phyloP scores from a whole-genome alignment of 2,888 invertebrate species.

The Bugula neritina region DNA sequence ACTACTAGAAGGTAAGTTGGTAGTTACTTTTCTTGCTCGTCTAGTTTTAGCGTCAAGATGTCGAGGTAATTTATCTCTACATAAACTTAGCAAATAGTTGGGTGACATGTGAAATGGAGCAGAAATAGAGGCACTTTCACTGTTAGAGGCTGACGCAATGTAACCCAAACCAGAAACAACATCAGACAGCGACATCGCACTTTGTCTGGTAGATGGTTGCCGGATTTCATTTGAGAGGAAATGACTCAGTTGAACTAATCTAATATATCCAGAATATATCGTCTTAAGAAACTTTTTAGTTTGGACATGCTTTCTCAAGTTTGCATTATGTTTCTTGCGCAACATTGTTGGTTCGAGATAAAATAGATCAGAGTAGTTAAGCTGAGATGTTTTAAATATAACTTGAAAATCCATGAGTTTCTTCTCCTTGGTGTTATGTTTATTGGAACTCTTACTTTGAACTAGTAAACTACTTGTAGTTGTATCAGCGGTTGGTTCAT shows the following conservation, averaged over 20 bases:
- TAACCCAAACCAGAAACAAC: constrained; percentile 1
- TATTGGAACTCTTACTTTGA: too few relatives aligned
- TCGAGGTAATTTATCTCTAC: background rate
- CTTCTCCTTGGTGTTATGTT: too few relatives aligned
- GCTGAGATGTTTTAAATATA: background rate
- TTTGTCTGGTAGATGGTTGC: background rate
- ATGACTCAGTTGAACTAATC: background rate
- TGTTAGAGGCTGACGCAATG: background rate
- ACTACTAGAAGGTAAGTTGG: background rate
- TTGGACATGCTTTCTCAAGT: background rate
- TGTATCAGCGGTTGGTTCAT: too few relatives aligned
- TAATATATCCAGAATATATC: background rate
- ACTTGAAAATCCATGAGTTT: too few relatives aligned
- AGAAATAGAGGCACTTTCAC: background rate
- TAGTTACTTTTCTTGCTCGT: too few relatives aligned
- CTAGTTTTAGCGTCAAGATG: background rate
- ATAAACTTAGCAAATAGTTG: background rate
- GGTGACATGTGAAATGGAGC: background rate
- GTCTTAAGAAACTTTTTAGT: background rate
- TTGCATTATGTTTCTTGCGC: background rate
- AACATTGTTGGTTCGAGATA: background rate
- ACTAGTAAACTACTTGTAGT: too few relatives aligned
- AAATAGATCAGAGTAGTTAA: background rate
- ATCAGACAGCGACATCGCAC: background rate
- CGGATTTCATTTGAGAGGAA: background rate